Base-by-base conservation (phyloP, 2,113 vertebrate genomes). In the Podilymbus podiceps region DNA sequence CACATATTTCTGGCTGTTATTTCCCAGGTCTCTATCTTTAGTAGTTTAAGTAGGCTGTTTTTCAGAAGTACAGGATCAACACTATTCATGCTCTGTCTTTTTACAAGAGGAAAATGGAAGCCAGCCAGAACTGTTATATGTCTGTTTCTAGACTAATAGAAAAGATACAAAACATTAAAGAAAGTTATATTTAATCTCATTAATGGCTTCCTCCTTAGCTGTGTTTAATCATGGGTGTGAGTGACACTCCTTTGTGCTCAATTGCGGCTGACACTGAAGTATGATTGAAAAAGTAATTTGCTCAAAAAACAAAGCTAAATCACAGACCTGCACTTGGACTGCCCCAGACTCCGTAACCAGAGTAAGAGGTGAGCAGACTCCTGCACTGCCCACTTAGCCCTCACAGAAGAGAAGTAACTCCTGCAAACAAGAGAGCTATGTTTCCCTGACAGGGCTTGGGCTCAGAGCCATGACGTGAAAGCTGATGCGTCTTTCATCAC, bases 401-500 rank as follows among this genome's bases (percentile, higher is more conserved):
- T 6, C 15, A 14, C 8, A 46, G 52, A 49, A 59, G 30, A 50
- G 42, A 50, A 7, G 8, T 13, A 53, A n/a, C 9, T 63, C n/a
- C n/a, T 25, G 16, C 2, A 1, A 76, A 50, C 7, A 46, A 27
- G 11, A 44, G 10, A 47, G 27, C 23, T 17, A 2, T 25, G 15
- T 23, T 60, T 60, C 66, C 15, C n/a, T 44, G 21, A 35, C 53
- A 14, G 17, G 8, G 27, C 35, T 59, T 3, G 3, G 53, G 33
- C 31, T 72, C 33, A 35, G 8, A 73, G 24, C 46, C 21, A 6
- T 0, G 8, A 25, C 4, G 1, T 3, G 21, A 77, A 85, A 88
- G 25, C 7, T 7, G 58, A 5, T 0, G 0, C 0, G 0, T 5
- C 23, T 56, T 88, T 42, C 11, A 1, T 13, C 7, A 2, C 17